A percentile compares a stretch with the other conserved stretches of the same genome.
Conservation (phyloP, 2,888 invertebrate genomes). For the Stictocephala bisonia region DNA sequence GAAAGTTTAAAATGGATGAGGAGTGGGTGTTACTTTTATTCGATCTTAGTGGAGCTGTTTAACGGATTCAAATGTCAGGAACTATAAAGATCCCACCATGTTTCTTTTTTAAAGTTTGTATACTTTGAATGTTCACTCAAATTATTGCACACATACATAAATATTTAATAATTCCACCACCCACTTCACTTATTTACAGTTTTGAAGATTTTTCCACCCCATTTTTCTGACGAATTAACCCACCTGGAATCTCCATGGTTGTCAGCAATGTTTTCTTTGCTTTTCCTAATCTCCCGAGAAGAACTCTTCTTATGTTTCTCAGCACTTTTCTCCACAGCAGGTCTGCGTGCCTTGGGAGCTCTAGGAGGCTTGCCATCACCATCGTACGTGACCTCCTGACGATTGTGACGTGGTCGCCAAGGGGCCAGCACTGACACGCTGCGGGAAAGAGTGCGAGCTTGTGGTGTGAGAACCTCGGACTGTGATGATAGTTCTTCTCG, state of each 20-base stretch:
- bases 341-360: constrained; percentile 37
- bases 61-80: too few relatives aligned
- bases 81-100: too few relatives aligned
- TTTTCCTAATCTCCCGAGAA: constrained; percentile 21
- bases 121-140: too few relatives aligned
- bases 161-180: too few relatives aligned
- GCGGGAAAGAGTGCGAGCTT: constrained; percentile 77
- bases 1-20: too few relatives aligned
- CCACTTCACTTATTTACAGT: too few relatives aligned
- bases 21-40: too few relatives aligned
- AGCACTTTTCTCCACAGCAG: constrained; percentile 13
- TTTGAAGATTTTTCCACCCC: too few relatives aligned
- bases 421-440: constrained; percentile 88
- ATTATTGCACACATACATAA: too few relatives aligned
- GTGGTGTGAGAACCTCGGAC: constrained; percentile 69
- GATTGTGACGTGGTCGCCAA: constrained; percentile 81
- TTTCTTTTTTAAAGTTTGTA: too few relatives aligned
- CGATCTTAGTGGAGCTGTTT: too few relatives aligned
- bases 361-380: constrained; percentile 51
- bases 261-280: constrained; percentile 34
- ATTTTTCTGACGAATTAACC: too few relatives aligned
- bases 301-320: constrained; percentile 26
- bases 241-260: background rate
- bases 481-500: constrained; percentile 80
- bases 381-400: constrained; percentile 67